phyloP scores from a whole-genome alignment of 2,888 invertebrate genomes.

The Drosophila borborema region DNA sequence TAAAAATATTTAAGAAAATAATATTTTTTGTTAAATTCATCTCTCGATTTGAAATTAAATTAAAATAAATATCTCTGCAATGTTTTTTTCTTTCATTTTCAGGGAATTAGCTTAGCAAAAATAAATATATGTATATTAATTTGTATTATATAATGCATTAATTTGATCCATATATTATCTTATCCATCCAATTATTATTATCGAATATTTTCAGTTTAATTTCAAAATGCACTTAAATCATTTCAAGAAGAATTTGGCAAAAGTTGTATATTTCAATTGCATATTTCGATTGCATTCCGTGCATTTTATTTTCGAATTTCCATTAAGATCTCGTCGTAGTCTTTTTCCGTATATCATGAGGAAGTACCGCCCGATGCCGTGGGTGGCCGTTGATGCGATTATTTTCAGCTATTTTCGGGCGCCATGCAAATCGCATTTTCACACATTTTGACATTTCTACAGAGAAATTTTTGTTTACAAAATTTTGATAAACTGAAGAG shows the following conservation, averaged over 20 bases:
- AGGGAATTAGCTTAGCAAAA: too few relatives aligned
- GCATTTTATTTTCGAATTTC: conserved; percentile 4
- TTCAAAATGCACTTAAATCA: not conserved
- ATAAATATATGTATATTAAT: too few relatives aligned
- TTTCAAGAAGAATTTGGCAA: not conserved
- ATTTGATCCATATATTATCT: not conserved
- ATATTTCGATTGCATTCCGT: conserved; percentile 5
- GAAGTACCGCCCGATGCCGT: conserved; percentile 58
- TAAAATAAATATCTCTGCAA: too few relatives aligned
- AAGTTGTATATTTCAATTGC: not conserved
- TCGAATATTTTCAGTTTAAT: not conserved
- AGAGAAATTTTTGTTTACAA: conserved; percentile 41
- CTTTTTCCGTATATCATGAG: conserved; percentile 38
- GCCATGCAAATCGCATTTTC: conserved; percentile 52
- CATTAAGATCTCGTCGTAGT: conserved; percentile 15
- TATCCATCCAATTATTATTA: not conserved
- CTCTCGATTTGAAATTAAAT: too few relatives aligned
- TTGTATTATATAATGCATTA: too few relatives aligned
- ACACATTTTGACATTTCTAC: conserved; percentile 67
- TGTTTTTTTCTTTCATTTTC: too few relatives aligned
- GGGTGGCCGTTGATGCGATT: conserved; percentile 49
- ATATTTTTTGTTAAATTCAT: too few relatives aligned
- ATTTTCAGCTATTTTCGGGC: conserved; percentile 55
- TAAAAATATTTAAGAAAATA: too few relatives aligned
- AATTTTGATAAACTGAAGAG: not conserved